These are phyloP conservation scores for Orycteropus afer DNA, from an alignment of 2,113 vertebrate species.

Conservation along the genomic window DNA sequence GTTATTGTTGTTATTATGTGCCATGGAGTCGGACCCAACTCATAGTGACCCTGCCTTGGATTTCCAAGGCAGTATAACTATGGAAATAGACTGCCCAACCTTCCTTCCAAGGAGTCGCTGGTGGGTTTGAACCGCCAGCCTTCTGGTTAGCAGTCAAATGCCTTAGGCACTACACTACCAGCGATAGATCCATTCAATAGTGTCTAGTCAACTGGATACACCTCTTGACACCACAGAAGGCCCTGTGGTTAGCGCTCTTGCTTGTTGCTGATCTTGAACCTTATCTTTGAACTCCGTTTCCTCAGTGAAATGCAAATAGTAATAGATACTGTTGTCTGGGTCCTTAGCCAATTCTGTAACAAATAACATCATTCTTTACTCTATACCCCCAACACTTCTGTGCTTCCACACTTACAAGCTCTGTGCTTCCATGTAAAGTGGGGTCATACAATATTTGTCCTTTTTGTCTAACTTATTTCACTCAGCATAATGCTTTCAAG, in stretches of 20 bases:
- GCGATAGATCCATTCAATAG: accelerated
- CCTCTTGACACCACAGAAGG: not conserved
- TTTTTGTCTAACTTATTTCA: not conserved
- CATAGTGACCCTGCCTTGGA: too few species aligned
- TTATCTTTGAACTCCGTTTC: not conserved
- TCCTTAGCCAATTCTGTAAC: not conserved
- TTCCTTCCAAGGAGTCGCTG: too few species aligned
- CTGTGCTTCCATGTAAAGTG: not conserved
- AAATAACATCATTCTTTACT: too few species aligned
- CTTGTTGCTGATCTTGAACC: not conserved
- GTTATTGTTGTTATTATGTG: too few species aligned
- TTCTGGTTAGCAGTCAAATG: too few species aligned
- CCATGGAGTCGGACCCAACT: too few species aligned
- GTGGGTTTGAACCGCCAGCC: too few species aligned
- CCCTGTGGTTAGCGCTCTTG: not conserved
- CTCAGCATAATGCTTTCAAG: too few species aligned
- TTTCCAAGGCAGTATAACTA: too few species aligned
- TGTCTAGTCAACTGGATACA: accelerated
- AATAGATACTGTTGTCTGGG: not conserved
- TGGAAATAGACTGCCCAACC: too few species aligned
- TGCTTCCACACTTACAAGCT: too few species aligned
- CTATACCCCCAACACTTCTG: not conserved
- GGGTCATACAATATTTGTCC: not conserved
- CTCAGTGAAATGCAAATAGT: not conserved
- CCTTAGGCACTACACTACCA: too few species aligned